These are phyloP conservation scores for Hemithea aestivaria DNA, from an alignment of 2,888 invertebrate species.

Conservation along the genomic window DNA sequence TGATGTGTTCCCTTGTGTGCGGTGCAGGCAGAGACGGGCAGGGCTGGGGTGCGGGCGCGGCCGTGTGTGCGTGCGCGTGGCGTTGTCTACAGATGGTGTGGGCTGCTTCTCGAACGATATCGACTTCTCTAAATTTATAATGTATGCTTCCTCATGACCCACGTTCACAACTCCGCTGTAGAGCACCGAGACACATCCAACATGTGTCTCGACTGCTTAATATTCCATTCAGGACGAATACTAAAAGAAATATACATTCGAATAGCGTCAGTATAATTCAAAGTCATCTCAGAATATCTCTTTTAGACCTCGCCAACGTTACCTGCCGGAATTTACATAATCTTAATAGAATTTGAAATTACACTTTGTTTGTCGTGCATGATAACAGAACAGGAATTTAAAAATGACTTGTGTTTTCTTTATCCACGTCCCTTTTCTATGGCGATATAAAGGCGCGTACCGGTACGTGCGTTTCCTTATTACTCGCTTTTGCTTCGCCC, in stretches of 20 bases:
- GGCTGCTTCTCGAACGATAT: conserved; percentile 55
- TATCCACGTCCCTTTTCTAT: conserved; percentile 72
- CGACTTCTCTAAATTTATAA: conserved; percentile 63
- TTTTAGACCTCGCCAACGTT: conserved; percentile 24
- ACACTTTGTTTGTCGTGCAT: conserved; percentile 41
- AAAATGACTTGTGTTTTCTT: conserved; percentile 53
- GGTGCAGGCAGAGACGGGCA: conserved; percentile 58
- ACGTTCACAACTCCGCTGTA: conserved; percentile 49
- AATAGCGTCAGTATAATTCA: conserved; percentile 35
- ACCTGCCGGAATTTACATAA: conserved; percentile 22
- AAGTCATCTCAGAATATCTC: conserved; percentile 29
- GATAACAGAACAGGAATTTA: conserved; percentile 56
- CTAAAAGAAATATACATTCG: conserved; percentile 48
- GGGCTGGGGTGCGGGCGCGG: conserved; percentile 61
- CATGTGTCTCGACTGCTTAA: conserved; percentile 49
- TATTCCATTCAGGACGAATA: conserved; percentile 47
- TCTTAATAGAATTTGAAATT: conserved; percentile 26
- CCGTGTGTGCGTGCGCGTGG: conserved; percentile 60
- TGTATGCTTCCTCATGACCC: conserved; percentile 75
- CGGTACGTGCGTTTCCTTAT: conserved; percentile 63
- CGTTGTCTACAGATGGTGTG: conserved; percentile 74
- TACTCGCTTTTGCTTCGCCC: conserved; percentile 62
- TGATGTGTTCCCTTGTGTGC: conserved; percentile 42
- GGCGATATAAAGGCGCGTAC: conserved; percentile 61
- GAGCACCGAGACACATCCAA: conserved; percentile 41